Evolutionary conservation across 2,888 invertebrate species (phyloP).

Genomic region (Clusia tigrina): DNA sequence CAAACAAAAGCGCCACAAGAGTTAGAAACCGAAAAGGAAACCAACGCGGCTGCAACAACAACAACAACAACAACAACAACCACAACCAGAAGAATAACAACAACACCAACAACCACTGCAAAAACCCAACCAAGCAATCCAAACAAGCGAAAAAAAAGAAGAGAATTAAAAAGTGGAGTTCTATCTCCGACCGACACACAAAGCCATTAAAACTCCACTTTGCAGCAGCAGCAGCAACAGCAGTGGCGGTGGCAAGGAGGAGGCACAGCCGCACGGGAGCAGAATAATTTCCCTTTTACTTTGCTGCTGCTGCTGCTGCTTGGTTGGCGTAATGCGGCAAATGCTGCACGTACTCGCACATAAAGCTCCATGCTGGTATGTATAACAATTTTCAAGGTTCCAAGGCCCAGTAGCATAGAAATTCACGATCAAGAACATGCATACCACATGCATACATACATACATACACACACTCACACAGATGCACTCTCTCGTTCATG

Average conservation of each 20-base stretch:
- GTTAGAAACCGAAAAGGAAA: constrained; percentile 28
- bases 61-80: constrained; percentile 26
- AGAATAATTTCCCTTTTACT: constrained; percentile 52
- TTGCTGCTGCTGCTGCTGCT: constrained; percentile 23
- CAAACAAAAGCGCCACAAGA: constrained; percentile 22
- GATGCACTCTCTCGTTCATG: no score
- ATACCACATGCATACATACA: no score
- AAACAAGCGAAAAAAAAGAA: constrained; percentile 1
- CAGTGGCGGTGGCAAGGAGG: background rate
- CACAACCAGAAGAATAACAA: no score
- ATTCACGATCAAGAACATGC: constrained; percentile 63
- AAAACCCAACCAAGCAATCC: background rate
- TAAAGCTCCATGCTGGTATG: constrained; percentile 19
- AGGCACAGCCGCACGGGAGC: constrained; percentile 35
- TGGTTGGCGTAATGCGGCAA: constrained; percentile 52
- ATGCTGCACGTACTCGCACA: constrained; percentile 34
- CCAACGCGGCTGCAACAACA: constrained; percentile 37
- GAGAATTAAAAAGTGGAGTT: constrained; percentile 16
- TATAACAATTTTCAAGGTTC: constrained; percentile 49
- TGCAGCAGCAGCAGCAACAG: constrained; percentile 14
- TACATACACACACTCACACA: no score
- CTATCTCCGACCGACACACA: constrained; percentile 18
- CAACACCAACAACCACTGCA: no score
- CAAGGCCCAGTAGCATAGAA: constrained; percentile 63
- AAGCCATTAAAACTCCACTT: constrained; percentile 29